A percentile compares a stretch with the other conserved stretches of the same genome.
These are phyloP conservation scores for Anableps anableps DNA, from an alignment of 2,797 vertebrate species.

Conservation along the genomic window DNA sequence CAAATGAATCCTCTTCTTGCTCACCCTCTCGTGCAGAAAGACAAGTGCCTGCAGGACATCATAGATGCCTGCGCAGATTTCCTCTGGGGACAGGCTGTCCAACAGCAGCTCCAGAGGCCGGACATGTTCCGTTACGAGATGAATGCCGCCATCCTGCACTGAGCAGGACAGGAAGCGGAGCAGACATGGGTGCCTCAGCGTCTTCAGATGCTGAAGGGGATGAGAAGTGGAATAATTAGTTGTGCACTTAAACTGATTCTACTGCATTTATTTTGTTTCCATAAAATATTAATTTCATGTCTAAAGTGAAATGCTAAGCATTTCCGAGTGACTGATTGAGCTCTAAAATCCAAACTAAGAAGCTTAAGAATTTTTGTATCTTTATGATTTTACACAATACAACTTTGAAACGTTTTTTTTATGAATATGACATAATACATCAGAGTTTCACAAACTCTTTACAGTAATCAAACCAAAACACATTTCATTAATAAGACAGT, in stretches of 20 bases:
- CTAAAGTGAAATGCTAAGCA: too few relatives aligned
- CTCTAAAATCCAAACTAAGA: too few relatives aligned
- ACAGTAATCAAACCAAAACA: background rate
- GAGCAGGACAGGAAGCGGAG: slow-evolving; percentile 95
- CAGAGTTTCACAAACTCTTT: background rate
- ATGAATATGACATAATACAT: background rate
- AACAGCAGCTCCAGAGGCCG: slow-evolving; percentile 89
- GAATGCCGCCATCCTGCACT: slow-evolving; percentile 90
- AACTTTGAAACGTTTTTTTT: background rate
- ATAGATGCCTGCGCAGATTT: slow-evolving; percentile 94
- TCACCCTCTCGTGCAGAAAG: slow-evolving; percentile 96
- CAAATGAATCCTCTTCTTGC: slow-evolving; percentile 17
- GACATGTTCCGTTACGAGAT: slow-evolving; percentile 93
- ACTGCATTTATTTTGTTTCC: background rate
- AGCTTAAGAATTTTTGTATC: too few relatives aligned
- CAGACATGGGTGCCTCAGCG: slow-evolving; percentile 93
- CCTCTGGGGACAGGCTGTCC: slow-evolving; percentile 87
- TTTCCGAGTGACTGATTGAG: too few relatives aligned
- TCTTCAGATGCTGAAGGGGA: slow-evolving; percentile 92
- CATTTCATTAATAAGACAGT: background rate
- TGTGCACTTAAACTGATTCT: background rate
- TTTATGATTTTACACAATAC: background rate
- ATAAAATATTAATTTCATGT: background rate
- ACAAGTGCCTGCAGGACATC: slow-evolving; percentile 92
- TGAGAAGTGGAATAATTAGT: background rate